phyloP scores from a whole-genome alignment of 2,113 vertebrate genomes.

The Thinocorus orbignyianus region DNA sequence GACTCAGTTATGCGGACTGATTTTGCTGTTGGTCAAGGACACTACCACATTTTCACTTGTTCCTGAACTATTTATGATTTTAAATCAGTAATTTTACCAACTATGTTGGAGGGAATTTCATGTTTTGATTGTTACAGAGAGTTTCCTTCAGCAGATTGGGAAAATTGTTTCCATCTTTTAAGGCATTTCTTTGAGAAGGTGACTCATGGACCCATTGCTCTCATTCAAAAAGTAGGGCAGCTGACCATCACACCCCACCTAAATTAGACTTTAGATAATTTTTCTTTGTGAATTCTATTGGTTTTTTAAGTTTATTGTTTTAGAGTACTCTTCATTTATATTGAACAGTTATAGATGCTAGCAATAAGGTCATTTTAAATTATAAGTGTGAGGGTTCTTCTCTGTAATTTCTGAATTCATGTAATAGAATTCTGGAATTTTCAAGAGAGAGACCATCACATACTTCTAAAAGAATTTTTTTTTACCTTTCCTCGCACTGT shows the following conservation, averaged over 20 bases:
- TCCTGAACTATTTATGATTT: background rate
- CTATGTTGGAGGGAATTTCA: background rate
- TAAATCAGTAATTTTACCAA: background rate
- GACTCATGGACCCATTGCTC: background rate
- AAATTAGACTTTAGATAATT: background rate
- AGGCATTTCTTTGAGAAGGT: background rate
- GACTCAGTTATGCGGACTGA: fast-evolving
- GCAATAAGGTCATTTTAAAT: background rate
- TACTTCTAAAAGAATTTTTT: background rate
- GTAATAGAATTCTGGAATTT: background rate
- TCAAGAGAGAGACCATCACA: background rate
- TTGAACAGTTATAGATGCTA: background rate
- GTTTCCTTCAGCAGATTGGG: background rate
- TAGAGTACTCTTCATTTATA: background rate
- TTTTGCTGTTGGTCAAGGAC: background rate
- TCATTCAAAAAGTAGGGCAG: background rate
- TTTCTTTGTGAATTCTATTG: background rate
- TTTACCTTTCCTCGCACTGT: background rate
- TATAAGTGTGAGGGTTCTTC: background rate
- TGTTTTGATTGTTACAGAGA: background rate
- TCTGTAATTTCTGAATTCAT: background rate
- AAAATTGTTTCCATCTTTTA: background rate
- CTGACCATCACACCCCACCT: background rate
- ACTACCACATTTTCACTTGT: background rate
- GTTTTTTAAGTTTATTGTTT: background rate